These are phyloP conservation scores for Xanthorhoe spadicearia DNA, from an alignment of 2,888 invertebrate species.

Conservation along the genomic window DNA sequence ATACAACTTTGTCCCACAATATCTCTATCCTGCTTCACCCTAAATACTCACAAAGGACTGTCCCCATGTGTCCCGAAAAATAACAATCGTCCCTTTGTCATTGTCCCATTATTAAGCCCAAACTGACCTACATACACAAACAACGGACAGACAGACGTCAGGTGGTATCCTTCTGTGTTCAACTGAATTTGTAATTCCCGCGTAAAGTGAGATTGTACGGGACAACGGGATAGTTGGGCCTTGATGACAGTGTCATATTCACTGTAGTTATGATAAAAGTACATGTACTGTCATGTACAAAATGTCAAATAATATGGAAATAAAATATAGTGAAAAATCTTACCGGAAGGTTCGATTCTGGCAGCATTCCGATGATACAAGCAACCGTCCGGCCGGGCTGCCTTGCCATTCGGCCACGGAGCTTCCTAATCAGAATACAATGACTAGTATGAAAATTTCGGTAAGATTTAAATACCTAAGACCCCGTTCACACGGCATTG, in stretches of 20 bases:
- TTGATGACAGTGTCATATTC: slow-evolving; percentile 30
- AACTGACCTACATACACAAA: slow-evolving; percentile 8
- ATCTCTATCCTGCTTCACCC: not conserved
- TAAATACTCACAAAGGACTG: not conserved
- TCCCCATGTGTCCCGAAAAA: not conserved
- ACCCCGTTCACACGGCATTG: too few relatives aligned
- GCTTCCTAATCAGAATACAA: too few relatives aligned
- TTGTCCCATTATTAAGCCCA: slow-evolving; percentile 3
- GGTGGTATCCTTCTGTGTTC: slow-evolving; percentile 24
- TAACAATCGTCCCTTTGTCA: not conserved
- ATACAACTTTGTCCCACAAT: too few relatives aligned
- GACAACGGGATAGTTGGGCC: not conserved
- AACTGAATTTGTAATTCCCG: slow-evolving; percentile 33
- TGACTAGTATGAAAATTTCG: too few relatives aligned
- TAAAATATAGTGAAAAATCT: too few relatives aligned
- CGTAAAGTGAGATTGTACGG: slow-evolving; percentile 16
- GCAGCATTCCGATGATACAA: too few relatives aligned
- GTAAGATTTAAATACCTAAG: too few relatives aligned
- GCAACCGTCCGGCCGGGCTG: too few relatives aligned
- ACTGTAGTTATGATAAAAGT: slow-evolving; percentile 26
- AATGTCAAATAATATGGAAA: too few relatives aligned
- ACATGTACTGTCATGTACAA: slow-evolving; percentile 12
- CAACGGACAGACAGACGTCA: slow-evolving; percentile 10
- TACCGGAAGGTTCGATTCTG: too few relatives aligned
- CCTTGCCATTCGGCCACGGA: too few relatives aligned